These are phyloP conservation scores for Australoheros scitulus DNA, from an alignment of 2,113 vertebrate genomes.

Conservation along the genomic window DNA sequence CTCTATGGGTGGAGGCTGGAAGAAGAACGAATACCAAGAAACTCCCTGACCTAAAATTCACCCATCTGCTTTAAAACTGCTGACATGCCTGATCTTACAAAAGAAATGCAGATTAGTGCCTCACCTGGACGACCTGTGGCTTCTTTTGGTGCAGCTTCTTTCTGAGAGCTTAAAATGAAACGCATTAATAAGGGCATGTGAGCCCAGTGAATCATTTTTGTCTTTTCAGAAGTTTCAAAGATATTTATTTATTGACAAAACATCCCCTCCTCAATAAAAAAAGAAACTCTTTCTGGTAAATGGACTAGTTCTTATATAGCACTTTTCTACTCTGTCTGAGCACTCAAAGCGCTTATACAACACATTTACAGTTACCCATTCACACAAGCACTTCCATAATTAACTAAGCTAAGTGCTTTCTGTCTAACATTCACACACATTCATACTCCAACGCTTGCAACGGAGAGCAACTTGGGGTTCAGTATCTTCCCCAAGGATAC, in stretches of 20 bases:
- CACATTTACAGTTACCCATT: too few relatives aligned
- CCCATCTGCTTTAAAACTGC: conserved; percentile 19
- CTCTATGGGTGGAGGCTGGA: conserved; percentile 37
- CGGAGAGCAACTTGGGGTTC: too few relatives aligned
- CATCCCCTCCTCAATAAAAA: too few relatives aligned
- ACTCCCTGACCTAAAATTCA: conserved; percentile 50
- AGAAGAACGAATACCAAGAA: conserved; percentile 35
- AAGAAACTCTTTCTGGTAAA: too few relatives aligned
- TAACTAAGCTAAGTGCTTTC: too few relatives aligned
- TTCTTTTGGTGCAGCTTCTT: conserved; percentile 8
- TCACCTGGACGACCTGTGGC: conserved; percentile 21
- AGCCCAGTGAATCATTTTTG: background rate
- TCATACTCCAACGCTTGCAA: too few relatives aligned
- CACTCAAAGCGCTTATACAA: too few relatives aligned
- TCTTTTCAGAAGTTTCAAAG: background rate
- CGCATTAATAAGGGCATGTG: background rate
- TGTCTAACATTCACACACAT: too few relatives aligned
- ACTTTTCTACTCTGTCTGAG: too few relatives aligned
- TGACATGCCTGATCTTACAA: conserved; percentile 27
- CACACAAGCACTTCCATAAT: too few relatives aligned
- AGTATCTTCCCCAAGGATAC: too few relatives aligned
- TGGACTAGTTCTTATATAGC: too few relatives aligned
- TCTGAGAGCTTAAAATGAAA: conserved; percentile 32
- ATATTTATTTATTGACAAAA: background rate
- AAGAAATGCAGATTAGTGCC: conserved; percentile 6